Evolutionary conservation across 1,140 invertebrate genomes (phyloP), one percentile per base, ranked within the genome.

Genomic region (Teleogryllus occipitalis): DNA sequence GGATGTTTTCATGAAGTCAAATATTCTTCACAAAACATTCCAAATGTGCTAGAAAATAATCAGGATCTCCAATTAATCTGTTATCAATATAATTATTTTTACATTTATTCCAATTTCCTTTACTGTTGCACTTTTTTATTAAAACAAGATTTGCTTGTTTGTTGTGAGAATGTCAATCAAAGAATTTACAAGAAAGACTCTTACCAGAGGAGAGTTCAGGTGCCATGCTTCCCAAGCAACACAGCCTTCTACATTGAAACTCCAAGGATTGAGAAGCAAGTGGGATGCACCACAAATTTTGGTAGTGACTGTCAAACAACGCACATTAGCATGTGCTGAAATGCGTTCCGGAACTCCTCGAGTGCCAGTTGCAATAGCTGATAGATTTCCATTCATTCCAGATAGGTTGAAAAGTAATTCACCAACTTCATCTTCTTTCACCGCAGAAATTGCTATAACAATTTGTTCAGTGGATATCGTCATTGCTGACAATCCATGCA

Each of bases 211-310:
- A 65, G 54, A 65, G 54, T 65, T 65, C 18, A 18, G 54, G 54
- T 65, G 76, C 89, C 90, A 92, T 39, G 88, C 85, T 83, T 92
- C 88, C 89, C 90, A 90, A 76, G 88, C 83, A 21, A 91, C 82
- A 73, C 86, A 87, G 7, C 87, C 80, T 2, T 87, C 87, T 12
- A 88, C 79, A 27, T 86, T 87, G 47, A 88, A 86, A 72, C 86
- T 89, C 88, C 90, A 91, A 7, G 91, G 91, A 82, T 90, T 90
- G 14, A 92, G 81, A 4, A 92, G 78, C 0, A 90, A 82, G 80
- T 86, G 87, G 5, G 85, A 84, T 39, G 85, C 85, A 10, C 81
- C 82, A 18, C 87, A 84, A 21, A 86, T 83, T 5, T 85, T 82
- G 5, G 87, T 84, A 8, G 89, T 87, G 7, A 91, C 75, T 21